A percentile compares a stretch with the other conserved stretches of the same genome.
Conservation (phyloP, 37 sponge, comb jelly and placozoan species). For the Mnemiopsis leidyi region DNA sequence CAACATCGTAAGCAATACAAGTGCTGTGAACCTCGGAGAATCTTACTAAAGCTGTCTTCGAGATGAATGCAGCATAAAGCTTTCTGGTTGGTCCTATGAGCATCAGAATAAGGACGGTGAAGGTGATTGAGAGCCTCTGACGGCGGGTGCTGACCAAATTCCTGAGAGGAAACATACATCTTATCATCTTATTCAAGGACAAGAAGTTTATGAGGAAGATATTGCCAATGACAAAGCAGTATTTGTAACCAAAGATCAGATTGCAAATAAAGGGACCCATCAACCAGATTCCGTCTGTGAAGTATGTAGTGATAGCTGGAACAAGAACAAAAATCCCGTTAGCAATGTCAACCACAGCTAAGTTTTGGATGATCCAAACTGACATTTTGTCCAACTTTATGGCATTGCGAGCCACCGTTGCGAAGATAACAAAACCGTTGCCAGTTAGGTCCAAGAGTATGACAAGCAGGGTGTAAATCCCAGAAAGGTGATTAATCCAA, state of each 20-base stretch:
- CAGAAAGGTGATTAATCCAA: background rate
- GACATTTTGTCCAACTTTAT: conserved; percentile 51
- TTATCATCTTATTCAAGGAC: background rate
- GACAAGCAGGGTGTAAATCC: background rate
- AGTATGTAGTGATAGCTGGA: background rate
- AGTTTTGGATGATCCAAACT: background rate
- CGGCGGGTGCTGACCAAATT: background rate
- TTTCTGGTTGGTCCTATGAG: background rate
- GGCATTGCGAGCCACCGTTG: conserved; percentile 6
- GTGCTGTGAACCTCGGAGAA: background rate
- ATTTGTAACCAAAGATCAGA: background rate
- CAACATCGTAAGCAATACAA: background rate
- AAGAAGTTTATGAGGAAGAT: conserved; percentile 18
- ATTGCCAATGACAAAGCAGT: background rate
- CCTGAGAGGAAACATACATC: conserved; percentile 13
- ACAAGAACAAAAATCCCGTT: background rate
- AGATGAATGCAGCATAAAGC: background rate
- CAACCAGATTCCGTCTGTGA: background rate
- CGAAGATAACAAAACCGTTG: conserved; percentile 18
- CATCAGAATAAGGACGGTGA: background rate
- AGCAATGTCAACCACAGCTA: background rate
- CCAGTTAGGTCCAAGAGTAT: background rate
- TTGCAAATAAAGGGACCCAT: background rate
- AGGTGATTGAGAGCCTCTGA: background rate
- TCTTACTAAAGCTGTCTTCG: background rate